Base-by-base conservation (phyloP, 1,140 invertebrate species). In the Marisa cornuarietis region DNA sequence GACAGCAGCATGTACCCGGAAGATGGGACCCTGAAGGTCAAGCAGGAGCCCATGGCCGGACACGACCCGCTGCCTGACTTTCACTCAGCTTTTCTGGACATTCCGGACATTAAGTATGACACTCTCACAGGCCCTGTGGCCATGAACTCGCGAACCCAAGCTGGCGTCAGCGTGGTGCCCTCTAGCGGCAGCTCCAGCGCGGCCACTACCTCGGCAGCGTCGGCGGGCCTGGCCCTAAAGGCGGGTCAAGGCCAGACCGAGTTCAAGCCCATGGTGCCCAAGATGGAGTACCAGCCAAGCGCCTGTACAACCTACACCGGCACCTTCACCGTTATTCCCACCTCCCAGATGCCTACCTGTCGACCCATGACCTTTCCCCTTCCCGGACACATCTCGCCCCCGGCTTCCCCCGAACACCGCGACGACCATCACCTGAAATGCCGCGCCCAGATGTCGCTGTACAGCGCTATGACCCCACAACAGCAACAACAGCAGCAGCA, bases 381-480 rank as follows among this genome's bases (percentile, higher is more conserved):
- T 81, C 83, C 86, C 8, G 89, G 90, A 14, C 91, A 93, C 82
- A 90, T 93, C 80, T 92, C 92, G 8, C 92, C 92, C 16, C 92
- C 92, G 10, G 92, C 92, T 24, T 92, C 92, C 71, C 92, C 92
- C 22, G 92, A 93, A 76, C 89, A 88, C 31, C 82, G 81, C 75
- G 79, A 84, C 52, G 81, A 84, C 31, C 75, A 80, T 68, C 73
- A 82, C 63, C 58, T 71, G 0, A 84, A 85, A 76, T 80, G 83
- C 68, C 80, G 74, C 74, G 76, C 79, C 9, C 74, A 42, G 63
- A 81, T 84, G 49, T 79, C 83, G 51, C 84, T 87, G 76, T 83
- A 24, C 76, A 42, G 62, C 31, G 51, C 9, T 31, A 49, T 87
- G 83, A 74, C 87, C 73, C 85, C 89, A 63, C 83, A 79, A 16